Evolutionary conservation across 2,113 vertebrate genomes (phyloP).

Genomic region (Cygnus atratus): DNA sequence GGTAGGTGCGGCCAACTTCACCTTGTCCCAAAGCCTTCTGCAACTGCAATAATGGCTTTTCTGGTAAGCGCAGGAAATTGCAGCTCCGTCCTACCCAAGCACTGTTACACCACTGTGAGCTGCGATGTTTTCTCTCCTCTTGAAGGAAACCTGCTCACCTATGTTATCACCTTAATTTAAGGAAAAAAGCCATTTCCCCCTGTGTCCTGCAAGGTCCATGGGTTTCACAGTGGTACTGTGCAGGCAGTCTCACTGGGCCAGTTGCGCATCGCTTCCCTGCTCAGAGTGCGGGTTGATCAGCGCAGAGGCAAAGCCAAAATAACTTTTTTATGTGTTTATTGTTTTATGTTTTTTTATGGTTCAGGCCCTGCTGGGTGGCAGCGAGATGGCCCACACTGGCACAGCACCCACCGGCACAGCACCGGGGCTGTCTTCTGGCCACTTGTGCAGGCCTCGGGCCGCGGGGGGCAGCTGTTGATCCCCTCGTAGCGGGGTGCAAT

Average conservation of each 20-base stretch:
- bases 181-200: not conserved
- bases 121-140: not conserved
- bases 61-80: not conserved
- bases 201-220: not conserved
- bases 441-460: not conserved
- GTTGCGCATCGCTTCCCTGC: not conserved
- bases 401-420: not conserved
- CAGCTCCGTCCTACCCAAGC: not conserved
- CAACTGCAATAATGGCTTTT: not conserved
- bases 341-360: fast-evolving
- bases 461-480: not conserved
- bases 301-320: no score
- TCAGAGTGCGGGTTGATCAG: not conserved
- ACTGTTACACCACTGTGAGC: fast-evolving
- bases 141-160: not conserved
- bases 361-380: not conserved
- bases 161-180: not conserved
- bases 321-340: not conserved
- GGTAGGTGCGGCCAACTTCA: not conserved
- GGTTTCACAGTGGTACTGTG: not conserved
- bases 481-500: not conserved
- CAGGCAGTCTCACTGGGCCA: not conserved
- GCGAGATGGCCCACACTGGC: no score
- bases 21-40: not conserved
- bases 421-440: no score